Conservation (phyloP, 2,797 vertebrate species). For the Phoebastria nigripes region DNA sequence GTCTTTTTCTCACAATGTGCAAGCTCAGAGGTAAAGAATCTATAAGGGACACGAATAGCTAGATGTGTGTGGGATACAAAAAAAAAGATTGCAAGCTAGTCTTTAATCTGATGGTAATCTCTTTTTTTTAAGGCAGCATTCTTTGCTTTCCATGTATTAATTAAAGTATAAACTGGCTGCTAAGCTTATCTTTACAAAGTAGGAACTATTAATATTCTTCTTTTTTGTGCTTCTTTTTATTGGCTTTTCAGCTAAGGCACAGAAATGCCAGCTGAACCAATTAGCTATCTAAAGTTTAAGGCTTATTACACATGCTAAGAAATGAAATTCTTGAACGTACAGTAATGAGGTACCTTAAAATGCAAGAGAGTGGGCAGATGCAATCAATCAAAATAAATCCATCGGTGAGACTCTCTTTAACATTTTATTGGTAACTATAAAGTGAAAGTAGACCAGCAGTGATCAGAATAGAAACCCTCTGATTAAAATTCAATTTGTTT, state of each 20-base stretch:
- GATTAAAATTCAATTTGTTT: constrained; percentile 25
- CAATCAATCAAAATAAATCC: constrained; percentile 44
- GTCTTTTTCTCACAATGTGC: not conserved
- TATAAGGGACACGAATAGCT: not conserved
- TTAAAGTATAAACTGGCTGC: not conserved
- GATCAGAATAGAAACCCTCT: constrained; percentile 39
- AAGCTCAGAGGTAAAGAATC: not conserved
- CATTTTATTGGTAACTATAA: constrained; percentile 30
- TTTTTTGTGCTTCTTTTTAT: constrained; percentile 2
- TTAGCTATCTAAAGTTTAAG: constrained; percentile 34
- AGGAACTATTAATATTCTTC: constrained; percentile 24
- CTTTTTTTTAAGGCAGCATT: not conserved
- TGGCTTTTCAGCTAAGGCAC: constrained; percentile 32
- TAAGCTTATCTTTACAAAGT: constrained; percentile 29
- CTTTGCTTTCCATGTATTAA: not conserved
- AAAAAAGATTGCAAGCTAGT: not conserved
- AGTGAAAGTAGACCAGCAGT: not conserved
- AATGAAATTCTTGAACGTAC: not conserved
- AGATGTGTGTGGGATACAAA: not conserved
- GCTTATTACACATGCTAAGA: constrained; percentile 48
- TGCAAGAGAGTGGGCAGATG: constrained; percentile 26
- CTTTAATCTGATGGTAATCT: not conserved
- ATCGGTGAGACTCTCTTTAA: not conserved
- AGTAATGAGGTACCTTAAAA: constrained; percentile 50
- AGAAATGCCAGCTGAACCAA: not conserved